Conservation (phyloP, 1,140 invertebrate species). For the Hycleus cichorii region DNA sequence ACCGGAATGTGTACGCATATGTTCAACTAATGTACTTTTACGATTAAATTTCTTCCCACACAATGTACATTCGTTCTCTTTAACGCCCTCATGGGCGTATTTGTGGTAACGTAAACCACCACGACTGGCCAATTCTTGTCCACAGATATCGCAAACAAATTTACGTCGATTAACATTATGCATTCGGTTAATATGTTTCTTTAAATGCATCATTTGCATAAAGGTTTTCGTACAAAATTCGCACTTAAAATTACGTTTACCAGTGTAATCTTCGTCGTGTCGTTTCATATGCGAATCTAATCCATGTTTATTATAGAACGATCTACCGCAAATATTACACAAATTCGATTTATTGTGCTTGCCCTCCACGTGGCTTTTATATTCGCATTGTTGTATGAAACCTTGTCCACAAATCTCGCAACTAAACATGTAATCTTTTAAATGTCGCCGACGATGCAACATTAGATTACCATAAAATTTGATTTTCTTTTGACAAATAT, state of each 20-base stretch:
- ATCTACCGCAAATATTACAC: slow-evolving; percentile 5
- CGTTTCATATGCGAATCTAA: neutral
- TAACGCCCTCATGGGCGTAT: slow-evolving; percentile 4
- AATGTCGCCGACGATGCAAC: too few species aligned
- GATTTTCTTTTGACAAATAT: too few species aligned
- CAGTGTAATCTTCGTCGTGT: neutral
- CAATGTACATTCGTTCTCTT: slow-evolving; percentile 24
- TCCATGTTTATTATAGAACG: neutral
- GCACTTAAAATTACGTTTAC: too few species aligned
- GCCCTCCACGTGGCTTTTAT: too few species aligned
- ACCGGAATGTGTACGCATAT: slow-evolving; percentile 29
- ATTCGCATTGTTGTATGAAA: too few species aligned
- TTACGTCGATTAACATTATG: neutral
- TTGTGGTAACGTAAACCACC: neutral
- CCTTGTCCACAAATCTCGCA: too few species aligned
- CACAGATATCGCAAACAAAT: slow-evolving; percentile 2
- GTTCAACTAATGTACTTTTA: slow-evolving; percentile 31
- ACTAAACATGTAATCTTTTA: too few species aligned
- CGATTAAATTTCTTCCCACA: slow-evolving; percentile 35
- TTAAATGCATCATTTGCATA: too few species aligned
- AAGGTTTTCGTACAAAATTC: too few species aligned
- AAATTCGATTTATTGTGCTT: neutral
- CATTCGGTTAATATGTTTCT: too few species aligned
- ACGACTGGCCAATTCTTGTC: slow-evolving; percentile 1
- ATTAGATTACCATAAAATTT: too few species aligned